Percentiles rank a stretch among this genome's conserved stretches.
Conservation (phyloP, 1,140 invertebrate genomes). For the Epicauta chinensis region DNA sequence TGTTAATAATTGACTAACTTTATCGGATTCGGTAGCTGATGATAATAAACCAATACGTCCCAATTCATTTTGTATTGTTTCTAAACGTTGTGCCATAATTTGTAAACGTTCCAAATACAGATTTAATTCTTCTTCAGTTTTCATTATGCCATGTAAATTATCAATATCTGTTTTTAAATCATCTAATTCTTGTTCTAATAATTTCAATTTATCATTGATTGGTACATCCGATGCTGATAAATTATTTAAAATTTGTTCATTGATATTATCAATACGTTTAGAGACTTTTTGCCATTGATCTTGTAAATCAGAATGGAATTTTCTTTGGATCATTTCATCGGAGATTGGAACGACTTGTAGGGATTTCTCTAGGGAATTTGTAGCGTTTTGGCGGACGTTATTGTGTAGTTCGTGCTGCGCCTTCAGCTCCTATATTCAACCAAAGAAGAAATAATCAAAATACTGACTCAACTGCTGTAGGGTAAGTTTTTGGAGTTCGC, state of each 20-base stretch:
- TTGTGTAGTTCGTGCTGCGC: conserved; percentile 83
- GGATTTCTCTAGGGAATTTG: conserved; percentile 66
- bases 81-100: conserved; percentile 65
- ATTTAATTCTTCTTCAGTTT: conserved; percentile 72
- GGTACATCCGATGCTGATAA: conserved; percentile 65
- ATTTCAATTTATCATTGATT: conserved; percentile 60
- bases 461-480: too few species aligned
- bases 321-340: conserved; percentile 73
- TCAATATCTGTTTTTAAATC: conserved; percentile 61
- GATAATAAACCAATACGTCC: conserved; percentile 63
- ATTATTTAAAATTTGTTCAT: conserved; percentile 57
- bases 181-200: conserved; percentile 66
- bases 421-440: conserved; percentile 63
- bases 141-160: conserved; percentile 66
- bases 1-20: conserved; percentile 60
- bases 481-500: too few species aligned
- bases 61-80: conserved; percentile 70
- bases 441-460: too few species aligned
- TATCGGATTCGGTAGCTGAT: conserved; percentile 66
- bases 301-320: conserved; percentile 67
- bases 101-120: conserved; percentile 72
- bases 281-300: conserved; percentile 67
- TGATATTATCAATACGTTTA: conserved; percentile 56
- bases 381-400: conserved; percentile 64
- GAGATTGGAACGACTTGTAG: conserved; percentile 68